These are phyloP conservation scores for Epistrophe grossulariae DNA, from an alignment of 2,888 invertebrate species.

Conservation along the genomic window DNA sequence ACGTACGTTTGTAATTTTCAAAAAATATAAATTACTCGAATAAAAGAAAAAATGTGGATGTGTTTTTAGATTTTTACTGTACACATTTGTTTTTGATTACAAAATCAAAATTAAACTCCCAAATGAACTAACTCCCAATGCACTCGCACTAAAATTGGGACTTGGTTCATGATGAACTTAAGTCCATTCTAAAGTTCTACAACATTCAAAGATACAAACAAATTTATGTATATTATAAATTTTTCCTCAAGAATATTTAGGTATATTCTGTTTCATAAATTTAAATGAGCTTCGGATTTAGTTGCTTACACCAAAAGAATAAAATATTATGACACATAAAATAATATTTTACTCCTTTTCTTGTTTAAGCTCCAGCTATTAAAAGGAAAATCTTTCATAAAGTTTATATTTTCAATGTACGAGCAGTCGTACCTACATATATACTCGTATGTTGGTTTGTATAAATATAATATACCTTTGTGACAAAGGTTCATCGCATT, in stretches of 20 bases:
- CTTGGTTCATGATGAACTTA: no score
- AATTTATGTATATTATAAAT: not conserved
- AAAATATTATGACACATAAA: constrained; percentile 36
- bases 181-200: no score
- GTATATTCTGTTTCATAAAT: not conserved
- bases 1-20: no score
- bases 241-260: not conserved
- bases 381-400: not conserved
- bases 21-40: no score
- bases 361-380: not conserved
- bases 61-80: no score
- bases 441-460: not conserved
- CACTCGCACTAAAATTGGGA: no score
- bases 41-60: no score
- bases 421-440: not conserved
- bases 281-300: constrained; percentile 9
- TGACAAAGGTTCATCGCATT: constrained; percentile 54
- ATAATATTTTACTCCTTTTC: constrained; percentile 25
- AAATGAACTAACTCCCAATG: no score
- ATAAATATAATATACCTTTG: not conserved
- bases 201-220: no score
- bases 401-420: not conserved
- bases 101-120: no score
- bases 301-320: not conserved
- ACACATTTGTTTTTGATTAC: no score